Evolutionary conservation across 2,797 vertebrate species (phyloP).

Genomic region (Schizopygopsis pylzovi): DNA sequence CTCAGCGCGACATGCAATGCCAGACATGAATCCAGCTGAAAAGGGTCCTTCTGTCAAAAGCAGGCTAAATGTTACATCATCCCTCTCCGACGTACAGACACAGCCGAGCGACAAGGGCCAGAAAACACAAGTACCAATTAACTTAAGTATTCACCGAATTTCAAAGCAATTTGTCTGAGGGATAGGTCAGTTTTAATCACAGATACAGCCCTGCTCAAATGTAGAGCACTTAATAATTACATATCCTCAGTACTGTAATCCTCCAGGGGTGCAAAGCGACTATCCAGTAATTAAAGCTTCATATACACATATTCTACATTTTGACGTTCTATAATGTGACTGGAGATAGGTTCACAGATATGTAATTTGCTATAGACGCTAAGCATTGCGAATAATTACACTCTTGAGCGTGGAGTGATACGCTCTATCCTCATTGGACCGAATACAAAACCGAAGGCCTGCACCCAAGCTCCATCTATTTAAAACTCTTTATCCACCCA

Average conservation of each 20-base stretch:
- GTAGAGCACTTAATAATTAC: slow-evolving; percentile 77
- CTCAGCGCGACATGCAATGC: slow-evolving; percentile 37
- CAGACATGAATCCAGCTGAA: slow-evolving; percentile 45
- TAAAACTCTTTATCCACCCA: slow-evolving; percentile 80
- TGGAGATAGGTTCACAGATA: slow-evolving; percentile 74
- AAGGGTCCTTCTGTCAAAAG: slow-evolving; percentile 44
- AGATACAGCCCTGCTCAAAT: slow-evolving; percentile 65
- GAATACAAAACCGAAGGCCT: slow-evolving; percentile 67
- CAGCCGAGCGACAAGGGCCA: slow-evolving; percentile 42
- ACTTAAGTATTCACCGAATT: slow-evolving; percentile 72
- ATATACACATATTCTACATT: slow-evolving; percentile 60
- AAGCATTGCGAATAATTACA: slow-evolving; percentile 72
- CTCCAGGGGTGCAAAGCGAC: slow-evolving; percentile 68
- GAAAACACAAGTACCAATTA: slow-evolving; percentile 75
- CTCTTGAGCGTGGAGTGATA: slow-evolving; percentile 58
- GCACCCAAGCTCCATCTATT: slow-evolving; percentile 70
- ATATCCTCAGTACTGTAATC: slow-evolving; percentile 74
- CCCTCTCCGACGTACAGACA: slow-evolving; percentile 17
- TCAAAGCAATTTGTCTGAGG: slow-evolving; percentile 67
- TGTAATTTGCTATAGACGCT: slow-evolving; percentile 70
- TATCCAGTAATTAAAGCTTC: slow-evolving; percentile 73
- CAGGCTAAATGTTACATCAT: slow-evolving; percentile 48
- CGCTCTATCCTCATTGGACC: slow-evolving; percentile 53
- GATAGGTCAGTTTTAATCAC: slow-evolving; percentile 72
- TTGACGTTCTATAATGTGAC: slow-evolving; percentile 60